A percentile compares a stretch with the other conserved stretches of the same genome.
Conservation (phyloP, 35 echinoderm and acorn worm genomes). For the Acanthaster planci region DNA sequence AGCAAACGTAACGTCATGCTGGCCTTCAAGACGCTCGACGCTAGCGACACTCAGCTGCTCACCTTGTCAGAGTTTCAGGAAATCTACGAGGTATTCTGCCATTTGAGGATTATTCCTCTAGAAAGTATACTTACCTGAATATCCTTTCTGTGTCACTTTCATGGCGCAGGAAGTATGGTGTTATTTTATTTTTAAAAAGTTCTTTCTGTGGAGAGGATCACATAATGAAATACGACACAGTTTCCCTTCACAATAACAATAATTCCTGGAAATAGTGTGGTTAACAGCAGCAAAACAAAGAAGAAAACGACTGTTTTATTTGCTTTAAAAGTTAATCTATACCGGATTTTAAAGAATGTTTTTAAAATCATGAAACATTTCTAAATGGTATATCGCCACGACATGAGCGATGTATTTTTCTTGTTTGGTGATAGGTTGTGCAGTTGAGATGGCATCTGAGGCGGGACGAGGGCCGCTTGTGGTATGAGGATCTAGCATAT, state of each 20-base stretch:
- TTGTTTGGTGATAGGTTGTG: slow-evolving; percentile 14
- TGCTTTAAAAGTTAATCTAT: no score
- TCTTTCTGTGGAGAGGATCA: no score
- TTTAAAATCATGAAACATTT: no score
- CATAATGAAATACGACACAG: no score
- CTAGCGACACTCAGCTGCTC: slow-evolving; percentile 46
- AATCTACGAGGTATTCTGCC: slow-evolving; percentile 7
- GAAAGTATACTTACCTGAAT: slow-evolving; percentile 1
- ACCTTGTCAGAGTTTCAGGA: slow-evolving; percentile 28
- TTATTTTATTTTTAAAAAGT: no score
- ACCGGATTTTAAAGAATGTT: no score
- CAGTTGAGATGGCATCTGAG: slow-evolving; percentile 66
- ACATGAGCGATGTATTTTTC: no score
- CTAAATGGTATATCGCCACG: no score
- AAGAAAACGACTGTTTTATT: no score
- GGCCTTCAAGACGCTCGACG: slow-evolving; percentile 80
- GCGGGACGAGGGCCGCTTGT: slow-evolving; percentile 36
- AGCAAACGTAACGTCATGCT: slow-evolving; percentile 72
- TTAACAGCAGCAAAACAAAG: no score
- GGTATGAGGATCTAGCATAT: slow-evolving; percentile 65
- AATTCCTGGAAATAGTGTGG: no score
- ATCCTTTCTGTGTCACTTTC: neutral
- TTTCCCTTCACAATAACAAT: no score
- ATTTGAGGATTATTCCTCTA: neutral
- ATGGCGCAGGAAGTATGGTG: neutral